Conservation (phyloP, 2,888 invertebrate species). For the Zhuqinia jingwanae region DNA sequence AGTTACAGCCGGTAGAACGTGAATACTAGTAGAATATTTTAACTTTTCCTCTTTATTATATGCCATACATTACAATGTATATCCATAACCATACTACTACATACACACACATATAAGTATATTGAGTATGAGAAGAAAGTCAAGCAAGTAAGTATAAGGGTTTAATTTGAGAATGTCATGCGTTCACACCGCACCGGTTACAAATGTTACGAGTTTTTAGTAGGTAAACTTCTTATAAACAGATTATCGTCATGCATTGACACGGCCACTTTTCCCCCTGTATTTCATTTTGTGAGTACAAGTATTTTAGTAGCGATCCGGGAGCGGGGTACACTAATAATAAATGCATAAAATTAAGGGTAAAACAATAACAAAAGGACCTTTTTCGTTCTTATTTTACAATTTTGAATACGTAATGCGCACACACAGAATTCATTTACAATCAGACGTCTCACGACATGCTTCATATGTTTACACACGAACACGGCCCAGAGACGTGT, state of each 20-base stretch:
- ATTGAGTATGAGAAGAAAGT: no score
- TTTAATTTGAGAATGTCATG: conserved; percentile 31
- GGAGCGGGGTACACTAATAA: no score
- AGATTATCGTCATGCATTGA: conserved; percentile 71
- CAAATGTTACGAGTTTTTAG: conserved; percentile 4
- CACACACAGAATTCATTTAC: not conserved
- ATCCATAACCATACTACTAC: no score
- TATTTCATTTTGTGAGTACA: not conserved
- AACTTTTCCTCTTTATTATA: not conserved
- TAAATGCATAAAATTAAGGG: not conserved
- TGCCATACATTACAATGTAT: no score
- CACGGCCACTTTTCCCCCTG: conserved; percentile 48
- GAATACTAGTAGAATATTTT: conserved; percentile 10
- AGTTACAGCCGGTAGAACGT: not conserved
- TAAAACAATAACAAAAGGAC: no score
- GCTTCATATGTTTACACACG: conserved; percentile 63
- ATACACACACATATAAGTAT: no score
- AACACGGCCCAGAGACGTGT: no score
- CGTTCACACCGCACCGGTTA: conserved; percentile 30
- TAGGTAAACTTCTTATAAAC: conserved; percentile 23
- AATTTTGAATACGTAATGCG: conserved; percentile 10
- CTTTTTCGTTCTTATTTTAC: not conserved
- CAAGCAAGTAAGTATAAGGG: not conserved
- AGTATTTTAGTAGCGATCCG: not conserved
- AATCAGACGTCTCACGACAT: conserved; percentile 28